Evolutionary conservation across 2,888 invertebrate genomes (phyloP).

Genomic region (Clunio marinus): DNA sequence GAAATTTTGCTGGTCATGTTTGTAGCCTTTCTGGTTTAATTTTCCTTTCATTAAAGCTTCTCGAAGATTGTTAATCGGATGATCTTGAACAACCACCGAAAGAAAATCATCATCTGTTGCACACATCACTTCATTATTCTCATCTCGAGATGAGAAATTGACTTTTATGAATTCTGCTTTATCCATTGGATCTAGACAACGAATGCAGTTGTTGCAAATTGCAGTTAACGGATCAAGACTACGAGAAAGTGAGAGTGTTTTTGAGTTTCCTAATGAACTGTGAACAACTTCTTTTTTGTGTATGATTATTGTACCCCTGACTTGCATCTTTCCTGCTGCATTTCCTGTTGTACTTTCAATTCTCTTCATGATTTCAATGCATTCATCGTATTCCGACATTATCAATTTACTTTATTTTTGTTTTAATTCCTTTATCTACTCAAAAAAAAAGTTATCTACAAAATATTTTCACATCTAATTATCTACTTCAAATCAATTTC

Average conservation of each 20-base stretch:
- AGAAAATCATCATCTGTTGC: neutral
- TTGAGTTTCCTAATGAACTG: slow-evolving; percentile 14
- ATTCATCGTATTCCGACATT: neutral
- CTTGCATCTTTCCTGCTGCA: neutral
- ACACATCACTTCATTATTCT: neutral
- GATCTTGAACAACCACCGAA: slow-evolving; percentile 17
- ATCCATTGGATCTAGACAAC: neutral
- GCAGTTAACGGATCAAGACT: neutral
- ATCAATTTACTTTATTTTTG: too few species aligned
- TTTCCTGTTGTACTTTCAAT: slow-evolving; percentile 2
- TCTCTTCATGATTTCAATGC: slow-evolving; percentile 4
- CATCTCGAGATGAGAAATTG: neutral
- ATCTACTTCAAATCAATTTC: too few species aligned
- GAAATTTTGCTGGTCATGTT: too few species aligned
- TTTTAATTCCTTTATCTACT: too few species aligned
- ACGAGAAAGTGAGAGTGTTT: neutral
- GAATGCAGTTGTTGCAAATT: neutral
- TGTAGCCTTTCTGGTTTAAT: too few species aligned
- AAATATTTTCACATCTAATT: too few species aligned
- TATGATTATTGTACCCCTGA: neutral
- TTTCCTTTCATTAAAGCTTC: too few species aligned
- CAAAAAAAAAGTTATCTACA: too few species aligned
- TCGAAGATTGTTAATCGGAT: slow-evolving; percentile 14
- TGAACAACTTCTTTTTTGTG: neutral
- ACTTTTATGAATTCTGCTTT: neutral